Conservation (phyloP, 2,797 vertebrate species). For the Nyctibius grandis region DNA sequence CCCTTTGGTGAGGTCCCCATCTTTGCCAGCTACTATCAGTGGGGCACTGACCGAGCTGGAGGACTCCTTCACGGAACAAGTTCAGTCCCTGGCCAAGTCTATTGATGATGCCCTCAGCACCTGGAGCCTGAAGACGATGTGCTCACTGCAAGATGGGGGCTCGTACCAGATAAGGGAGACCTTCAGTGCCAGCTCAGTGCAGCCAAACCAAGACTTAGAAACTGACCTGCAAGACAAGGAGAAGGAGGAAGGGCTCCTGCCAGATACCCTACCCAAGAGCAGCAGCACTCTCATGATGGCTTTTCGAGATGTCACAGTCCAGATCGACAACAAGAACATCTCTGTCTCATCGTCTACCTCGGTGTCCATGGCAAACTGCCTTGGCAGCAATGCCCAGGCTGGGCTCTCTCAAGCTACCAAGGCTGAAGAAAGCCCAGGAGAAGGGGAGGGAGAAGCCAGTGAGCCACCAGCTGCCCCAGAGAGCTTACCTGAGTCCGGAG, state of each 20-base stretch:
- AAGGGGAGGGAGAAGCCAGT: constrained; percentile 39
- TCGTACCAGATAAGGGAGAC: constrained; percentile 91
- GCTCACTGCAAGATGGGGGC: constrained; percentile 87
- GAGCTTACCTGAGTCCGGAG: not conserved
- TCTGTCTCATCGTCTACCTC: constrained; percentile 94
- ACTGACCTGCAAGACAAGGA: constrained; percentile 78
- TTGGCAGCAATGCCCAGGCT: constrained; percentile 42
- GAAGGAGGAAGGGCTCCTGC: constrained; percentile 76
- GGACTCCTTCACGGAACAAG: constrained; percentile 96
- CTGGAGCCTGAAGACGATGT: constrained; percentile 96
- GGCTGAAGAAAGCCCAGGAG: constrained; percentile 49
- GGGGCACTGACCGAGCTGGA: constrained; percentile 93
- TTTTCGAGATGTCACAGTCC: constrained; percentile 95
- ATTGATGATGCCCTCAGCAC: constrained; percentile 96
- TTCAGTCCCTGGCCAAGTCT: constrained; percentile 95
- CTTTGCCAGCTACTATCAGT: constrained; percentile 86
- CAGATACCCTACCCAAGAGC: constrained; percentile 85
- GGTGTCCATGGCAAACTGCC: constrained; percentile 89
- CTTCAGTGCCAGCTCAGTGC: constrained; percentile 76
- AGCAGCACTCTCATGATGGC: constrained; percentile 98
- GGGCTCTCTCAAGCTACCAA: constrained; percentile 20
- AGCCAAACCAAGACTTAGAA: constrained; percentile 72
- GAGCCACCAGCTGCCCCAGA: not conserved
- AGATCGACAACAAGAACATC: constrained; percentile 97
- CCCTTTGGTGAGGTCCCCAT: constrained; percentile 88